Base-by-base conservation (phyloP, 2,113 vertebrate species). In the Sylvilagus bachmani region DNA sequence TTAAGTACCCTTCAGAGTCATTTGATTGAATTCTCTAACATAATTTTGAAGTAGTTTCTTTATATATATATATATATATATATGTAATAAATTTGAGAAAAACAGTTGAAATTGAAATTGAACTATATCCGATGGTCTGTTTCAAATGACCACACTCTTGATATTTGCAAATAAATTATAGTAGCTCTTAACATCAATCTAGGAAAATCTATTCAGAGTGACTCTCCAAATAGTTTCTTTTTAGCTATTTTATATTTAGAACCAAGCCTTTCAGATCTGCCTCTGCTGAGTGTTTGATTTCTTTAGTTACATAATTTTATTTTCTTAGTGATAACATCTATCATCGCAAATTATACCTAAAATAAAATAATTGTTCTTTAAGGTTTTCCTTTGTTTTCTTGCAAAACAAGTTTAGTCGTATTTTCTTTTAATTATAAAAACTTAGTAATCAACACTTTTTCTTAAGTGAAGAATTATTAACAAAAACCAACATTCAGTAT, bases 251-350 rank as follows among this genome's bases (percentile, higher is more conserved):
- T 58, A n/a, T 31, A 11, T 36, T 96, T n/a, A 88, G 25, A 62
- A 92, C 3, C 21, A 96, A 86, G 80, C 49, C 31, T 31, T 75
- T 96, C 95, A 66, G 69, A 83, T 29, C 36, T 74, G 25, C 7
- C 3, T 92, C n/a, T 92, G 16, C 6, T 96, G 55, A 95, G 36
- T 71, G 66, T 51, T 75, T 84, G 88, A 7, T 27, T 96, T 97
- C 44, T 22, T 95, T 93, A 93, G 31, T 55, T 89, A 83, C 3
- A 12, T 25, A 87, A 78, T 71, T 92, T 95, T 89, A 66, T 95
- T 97, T 97, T 93, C 77, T 95, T 96, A 95, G 91, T 87, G 24
- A n/a, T 91, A 82, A 90, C 5, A 93, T 92, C 64, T 87, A 55
- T 95, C 93, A 95, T 49, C 95, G 5, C 64, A 96, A 97, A 91